Evolutionary conservation across 2,797 vertebrate species (phyloP).

Genomic region (Diplodus puntazzo): DNA sequence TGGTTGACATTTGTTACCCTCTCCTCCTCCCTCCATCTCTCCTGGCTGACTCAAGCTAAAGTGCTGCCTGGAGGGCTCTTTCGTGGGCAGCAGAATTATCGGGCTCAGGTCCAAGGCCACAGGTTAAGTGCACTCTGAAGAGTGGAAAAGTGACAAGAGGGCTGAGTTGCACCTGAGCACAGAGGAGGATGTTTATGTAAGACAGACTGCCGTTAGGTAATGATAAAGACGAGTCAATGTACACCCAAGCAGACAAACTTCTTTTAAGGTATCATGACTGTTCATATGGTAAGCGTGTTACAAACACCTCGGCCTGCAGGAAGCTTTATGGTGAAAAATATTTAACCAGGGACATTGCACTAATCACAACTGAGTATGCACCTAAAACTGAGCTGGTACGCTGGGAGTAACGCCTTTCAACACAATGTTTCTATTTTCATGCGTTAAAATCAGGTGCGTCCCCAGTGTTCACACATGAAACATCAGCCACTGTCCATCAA

Average conservation of each 20-base stretch:
- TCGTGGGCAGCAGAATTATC: constrained; percentile 65
- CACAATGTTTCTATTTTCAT: not conserved
- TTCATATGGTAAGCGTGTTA: not conserved
- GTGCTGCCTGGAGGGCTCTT: constrained; percentile 67
- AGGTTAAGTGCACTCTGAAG: constrained; percentile 73
- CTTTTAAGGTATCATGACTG: not conserved
- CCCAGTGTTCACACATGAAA: constrained; percentile 5
- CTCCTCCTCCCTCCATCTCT: constrained; percentile 59
- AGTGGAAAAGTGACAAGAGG: constrained; percentile 54
- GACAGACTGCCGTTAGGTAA: constrained; percentile 16
- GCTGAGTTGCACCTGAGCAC: constrained; percentile 31
- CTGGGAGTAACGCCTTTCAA: not conserved
- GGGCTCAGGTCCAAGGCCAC: constrained; percentile 57
- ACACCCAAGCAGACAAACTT: constrained; percentile 14
- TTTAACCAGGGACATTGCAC: not conserved
- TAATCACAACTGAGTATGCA: not conserved
- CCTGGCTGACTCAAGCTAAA: constrained; percentile 63
- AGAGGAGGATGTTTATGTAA: constrained; percentile 54
- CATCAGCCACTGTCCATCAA: not conserved
- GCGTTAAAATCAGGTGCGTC: constrained; percentile 3
- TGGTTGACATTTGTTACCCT: constrained; percentile 70
- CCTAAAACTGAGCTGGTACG: not conserved
- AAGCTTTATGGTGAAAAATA: constrained; percentile 1
- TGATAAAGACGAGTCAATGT: constrained; percentile 26
- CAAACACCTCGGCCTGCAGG: not conserved